Evolutionary conservation across 53 echinoderm and acorn worm species (phyloP).

Genomic region (Arbacia lixula): DNA sequence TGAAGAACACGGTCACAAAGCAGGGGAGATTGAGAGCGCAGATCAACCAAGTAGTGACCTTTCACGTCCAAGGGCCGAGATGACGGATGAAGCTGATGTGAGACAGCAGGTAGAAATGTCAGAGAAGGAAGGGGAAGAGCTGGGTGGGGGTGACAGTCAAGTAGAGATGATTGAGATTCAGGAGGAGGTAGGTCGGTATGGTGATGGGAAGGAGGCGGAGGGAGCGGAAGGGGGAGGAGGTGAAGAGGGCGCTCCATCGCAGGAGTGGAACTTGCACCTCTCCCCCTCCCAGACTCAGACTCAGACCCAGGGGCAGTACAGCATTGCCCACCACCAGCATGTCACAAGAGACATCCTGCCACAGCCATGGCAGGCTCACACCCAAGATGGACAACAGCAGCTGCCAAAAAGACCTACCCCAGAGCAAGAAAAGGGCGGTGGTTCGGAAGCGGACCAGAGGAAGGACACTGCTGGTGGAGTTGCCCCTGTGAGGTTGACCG

Average conservation of each 20-base stretch:
- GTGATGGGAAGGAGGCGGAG: neutral
- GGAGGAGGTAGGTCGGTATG: neutral
- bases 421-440: neutral
- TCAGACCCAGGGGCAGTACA: slow-evolving; percentile 43
- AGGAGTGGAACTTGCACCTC: slow-evolving; percentile 18
- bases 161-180: slow-evolving; percentile 23
- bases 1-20: neutral
- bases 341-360: neutral
- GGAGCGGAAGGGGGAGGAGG: neutral
- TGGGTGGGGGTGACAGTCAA: neutral
- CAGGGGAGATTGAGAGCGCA: neutral
- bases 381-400: neutral
- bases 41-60: neutral
- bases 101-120: no score
- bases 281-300: slow-evolving; percentile 51
- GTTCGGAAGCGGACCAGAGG: no score
- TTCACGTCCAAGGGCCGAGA: no score
- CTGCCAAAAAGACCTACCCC: neutral
- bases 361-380: neutral
- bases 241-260: neutral
- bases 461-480: no score
- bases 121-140: neutral
- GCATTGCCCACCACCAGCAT: neutral
- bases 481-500: neutral
- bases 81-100: neutral